These are phyloP conservation scores for Agrotis clavis DNA, from an alignment of 2,888 invertebrate species.

Conservation along the genomic window DNA sequence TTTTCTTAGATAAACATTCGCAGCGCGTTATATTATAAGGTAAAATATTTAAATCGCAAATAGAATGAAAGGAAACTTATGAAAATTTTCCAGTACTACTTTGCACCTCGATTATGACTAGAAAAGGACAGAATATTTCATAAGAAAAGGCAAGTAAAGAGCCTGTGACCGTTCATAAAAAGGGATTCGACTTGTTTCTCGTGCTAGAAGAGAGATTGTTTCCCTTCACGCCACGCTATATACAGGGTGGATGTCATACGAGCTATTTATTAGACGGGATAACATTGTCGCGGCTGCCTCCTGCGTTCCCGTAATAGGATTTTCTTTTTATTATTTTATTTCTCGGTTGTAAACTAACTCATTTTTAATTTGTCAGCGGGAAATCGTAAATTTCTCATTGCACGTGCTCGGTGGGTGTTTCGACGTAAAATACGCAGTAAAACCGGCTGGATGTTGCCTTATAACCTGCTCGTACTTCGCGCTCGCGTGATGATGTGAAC, in stretches of 20 bases:
- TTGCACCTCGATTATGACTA: slow-evolving; percentile 72
- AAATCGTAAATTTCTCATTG: slow-evolving; percentile 85
- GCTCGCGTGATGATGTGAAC: slow-evolving; percentile 68
- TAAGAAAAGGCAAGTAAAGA: slow-evolving; percentile 75
- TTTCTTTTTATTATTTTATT: slow-evolving; percentile 87
- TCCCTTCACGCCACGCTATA: slow-evolving; percentile 81
- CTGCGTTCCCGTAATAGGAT: slow-evolving; percentile 84
- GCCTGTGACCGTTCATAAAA: slow-evolving; percentile 83
- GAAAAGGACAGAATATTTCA: slow-evolving; percentile 77
- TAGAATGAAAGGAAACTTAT: slow-evolving; percentile 68
- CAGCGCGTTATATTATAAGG: background rate
- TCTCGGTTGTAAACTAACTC: slow-evolving; percentile 87
- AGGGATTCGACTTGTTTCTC: slow-evolving; percentile 85
- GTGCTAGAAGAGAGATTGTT: slow-evolving; percentile 84
- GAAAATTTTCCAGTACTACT: slow-evolving; percentile 71
- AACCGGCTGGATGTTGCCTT: slow-evolving; percentile 76
- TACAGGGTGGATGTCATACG: slow-evolving; percentile 83
- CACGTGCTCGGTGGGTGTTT: slow-evolving; percentile 76
- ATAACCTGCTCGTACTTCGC: slow-evolving; percentile 70
- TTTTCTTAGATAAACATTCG: background rate
- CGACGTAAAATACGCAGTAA: slow-evolving; percentile 82
- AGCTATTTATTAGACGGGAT: slow-evolving; percentile 88
- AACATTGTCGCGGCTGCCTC: slow-evolving; percentile 83
- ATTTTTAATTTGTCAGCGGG: slow-evolving; percentile 89
- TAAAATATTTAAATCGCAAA: slow-evolving; percentile 47